Conservation (phyloP, 2,113 vertebrate species). For the Engystomops pustulosus region DNA sequence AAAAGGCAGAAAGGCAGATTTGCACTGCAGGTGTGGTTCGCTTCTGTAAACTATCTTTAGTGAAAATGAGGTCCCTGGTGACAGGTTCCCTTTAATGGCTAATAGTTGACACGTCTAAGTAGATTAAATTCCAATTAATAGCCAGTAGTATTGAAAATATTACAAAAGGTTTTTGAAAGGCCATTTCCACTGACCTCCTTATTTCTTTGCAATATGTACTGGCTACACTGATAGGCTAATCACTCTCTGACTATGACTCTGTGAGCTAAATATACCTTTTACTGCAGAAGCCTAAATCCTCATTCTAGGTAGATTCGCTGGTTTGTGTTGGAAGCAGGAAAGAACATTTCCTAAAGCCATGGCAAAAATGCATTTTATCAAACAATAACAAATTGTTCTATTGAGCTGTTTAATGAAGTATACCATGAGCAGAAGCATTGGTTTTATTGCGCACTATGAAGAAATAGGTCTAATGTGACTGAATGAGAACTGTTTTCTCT, state of each 20-base stretch:
- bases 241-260: background rate
- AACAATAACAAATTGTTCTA: constrained; percentile 54
- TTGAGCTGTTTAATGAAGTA: constrained; percentile 40
- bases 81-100: too few species aligned
- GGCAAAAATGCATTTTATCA: constrained; percentile 49
- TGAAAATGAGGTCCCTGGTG: too few species aligned
- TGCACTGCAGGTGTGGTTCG: too few species aligned
- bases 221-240: background rate
- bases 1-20: too few species aligned
- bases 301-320: constrained; percentile 39
- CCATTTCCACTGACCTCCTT: background rate
- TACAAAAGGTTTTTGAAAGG: background rate
- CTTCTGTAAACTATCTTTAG: too few species aligned
- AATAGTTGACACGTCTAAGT: background rate
- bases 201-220: background rate
- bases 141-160: background rate
- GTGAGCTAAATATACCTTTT: constrained; percentile 30
- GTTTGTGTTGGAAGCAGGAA: constrained; percentile 39
- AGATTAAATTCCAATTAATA: background rate
- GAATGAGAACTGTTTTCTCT: constrained; percentile 55
- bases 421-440: constrained; percentile 40
- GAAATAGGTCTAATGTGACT: constrained; percentile 32
- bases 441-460: constrained; percentile 43
- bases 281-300: constrained; percentile 30
- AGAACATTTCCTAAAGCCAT: constrained; percentile 51